These are phyloP conservation scores for Amiota minor DNA, from an alignment of 2,888 invertebrate genomes.

Conservation along the genomic window DNA sequence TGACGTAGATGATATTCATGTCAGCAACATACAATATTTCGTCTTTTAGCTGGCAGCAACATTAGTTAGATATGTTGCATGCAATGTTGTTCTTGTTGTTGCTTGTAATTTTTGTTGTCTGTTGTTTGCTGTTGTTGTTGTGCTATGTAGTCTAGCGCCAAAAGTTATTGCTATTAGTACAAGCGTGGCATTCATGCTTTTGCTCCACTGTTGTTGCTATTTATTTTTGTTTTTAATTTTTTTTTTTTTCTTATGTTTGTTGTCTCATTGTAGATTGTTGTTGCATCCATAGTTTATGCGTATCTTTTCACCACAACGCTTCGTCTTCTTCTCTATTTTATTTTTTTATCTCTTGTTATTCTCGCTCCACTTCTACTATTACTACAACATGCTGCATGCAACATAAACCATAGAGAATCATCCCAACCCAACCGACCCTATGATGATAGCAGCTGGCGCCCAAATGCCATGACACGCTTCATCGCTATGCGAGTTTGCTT, in stretches of 20 bases:
- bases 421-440: background rate
- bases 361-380: no score
- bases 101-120: conserved; percentile 22
- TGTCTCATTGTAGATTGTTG: background rate
- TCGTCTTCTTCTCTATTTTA: background rate
- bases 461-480: conserved; percentile 42
- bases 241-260: conserved; percentile 54
- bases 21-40: conserved; percentile 26
- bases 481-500: background rate
- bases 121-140: conserved; percentile 39
- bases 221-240: conserved; percentile 36
- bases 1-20: background rate
- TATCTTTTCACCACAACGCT: background rate
- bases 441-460: conserved; percentile 41
- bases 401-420: background rate
- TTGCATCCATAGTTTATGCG: conserved; percentile 13
- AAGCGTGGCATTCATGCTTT: conserved; percentile 14
- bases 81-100: conserved; percentile 22
- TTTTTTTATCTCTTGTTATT: no score
- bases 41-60: background rate
- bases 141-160: conserved; percentile 54
- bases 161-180: conserved; percentile 27
- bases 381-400: background rate
- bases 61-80: background rate
- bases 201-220: conserved; percentile 32